Evolutionary conservation across 2,888 invertebrate genomes (phyloP).

Genomic region (Chrysodeixis includens): DNA sequence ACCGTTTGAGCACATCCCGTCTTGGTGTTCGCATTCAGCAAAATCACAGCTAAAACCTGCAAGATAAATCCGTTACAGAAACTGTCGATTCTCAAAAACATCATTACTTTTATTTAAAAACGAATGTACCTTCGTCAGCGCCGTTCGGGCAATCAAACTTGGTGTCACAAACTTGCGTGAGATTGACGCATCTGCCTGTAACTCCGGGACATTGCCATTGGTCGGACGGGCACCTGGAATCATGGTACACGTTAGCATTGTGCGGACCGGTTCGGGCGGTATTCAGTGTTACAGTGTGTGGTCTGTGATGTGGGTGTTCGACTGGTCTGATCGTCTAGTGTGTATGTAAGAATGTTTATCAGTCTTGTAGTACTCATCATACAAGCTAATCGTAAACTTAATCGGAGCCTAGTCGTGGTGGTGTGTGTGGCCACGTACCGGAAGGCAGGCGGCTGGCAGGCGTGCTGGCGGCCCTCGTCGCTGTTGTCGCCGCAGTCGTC

Average conservation of each 20-base stretch:
- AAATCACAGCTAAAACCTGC: conserved; percentile 93
- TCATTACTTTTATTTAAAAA: background rate
- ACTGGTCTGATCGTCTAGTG: no score
- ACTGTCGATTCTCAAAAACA: background rate
- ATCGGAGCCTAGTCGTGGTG: no score
- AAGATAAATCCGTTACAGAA: conserved; percentile 13
- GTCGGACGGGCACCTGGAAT: conserved; percentile 90
- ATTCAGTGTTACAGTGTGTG: background rate
- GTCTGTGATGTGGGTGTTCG: background rate
- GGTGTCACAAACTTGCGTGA: conserved; percentile 96
- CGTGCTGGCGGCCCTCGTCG: conserved; percentile 95
- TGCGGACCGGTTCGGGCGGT: background rate
- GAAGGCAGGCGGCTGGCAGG: conserved; percentile 94
- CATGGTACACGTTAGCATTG: background rate
- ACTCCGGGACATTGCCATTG: conserved; percentile 97
- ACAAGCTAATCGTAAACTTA: no score
- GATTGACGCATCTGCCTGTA: conserved; percentile 94
- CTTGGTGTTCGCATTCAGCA: conserved; percentile 93
- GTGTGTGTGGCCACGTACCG: conserved; percentile 77
- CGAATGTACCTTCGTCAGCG: conserved; percentile 94
- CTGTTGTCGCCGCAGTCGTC: conserved; percentile 98
- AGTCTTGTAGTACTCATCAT: no score
- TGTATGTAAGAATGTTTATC: no score
- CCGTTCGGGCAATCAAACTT: conserved; percentile 97
- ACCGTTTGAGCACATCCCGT: conserved; percentile 94